Evolutionary conservation across 2,113 vertebrate genomes (phyloP).

Genomic region (Heteronetta atricapilla): DNA sequence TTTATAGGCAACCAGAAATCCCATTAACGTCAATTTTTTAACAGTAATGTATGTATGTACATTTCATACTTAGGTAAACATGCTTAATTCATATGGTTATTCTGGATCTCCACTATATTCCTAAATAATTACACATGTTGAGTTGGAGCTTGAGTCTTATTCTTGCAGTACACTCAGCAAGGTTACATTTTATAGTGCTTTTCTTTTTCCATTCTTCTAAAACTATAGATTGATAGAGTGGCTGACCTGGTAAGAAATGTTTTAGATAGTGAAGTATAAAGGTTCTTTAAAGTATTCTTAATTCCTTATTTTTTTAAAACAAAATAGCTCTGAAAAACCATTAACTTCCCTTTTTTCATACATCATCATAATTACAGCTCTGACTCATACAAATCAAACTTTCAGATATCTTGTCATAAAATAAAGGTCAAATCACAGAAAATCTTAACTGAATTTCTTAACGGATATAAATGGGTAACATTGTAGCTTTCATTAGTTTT

Average conservation of each 20-base stretch:
- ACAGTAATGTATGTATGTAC: not conserved
- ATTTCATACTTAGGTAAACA: not conserved
- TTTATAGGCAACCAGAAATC: not conserved
- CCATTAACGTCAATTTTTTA: not conserved
- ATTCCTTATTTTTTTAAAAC: not conserved
- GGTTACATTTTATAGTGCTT: not conserved
- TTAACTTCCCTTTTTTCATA: slow-evolving; percentile 25
- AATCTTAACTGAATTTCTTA: slow-evolving; percentile 58
- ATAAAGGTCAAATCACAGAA: slow-evolving; percentile 74
- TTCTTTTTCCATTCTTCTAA: not conserved
- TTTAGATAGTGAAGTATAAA: slow-evolving; percentile 40
- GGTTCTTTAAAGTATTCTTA: slow-evolving; percentile 28
- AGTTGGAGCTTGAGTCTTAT: not conserved
- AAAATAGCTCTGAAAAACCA: slow-evolving; percentile 55
- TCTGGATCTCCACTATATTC: not conserved
- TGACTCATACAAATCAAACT: slow-evolving; percentile 77
- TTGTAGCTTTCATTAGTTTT: slow-evolving; percentile 56
- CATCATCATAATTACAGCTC: slow-evolving; percentile 66
- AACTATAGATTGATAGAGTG: not conserved
- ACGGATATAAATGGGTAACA: slow-evolving; percentile 59
- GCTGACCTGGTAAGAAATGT: not conserved
- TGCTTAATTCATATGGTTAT: not conserved
- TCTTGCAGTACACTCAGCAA: not conserved
- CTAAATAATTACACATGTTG: not conserved
- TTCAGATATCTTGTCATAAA: slow-evolving; percentile 74